Conservation (phyloP, 2,113 vertebrate genomes). For the Hippocampus guttulatus region DNA sequence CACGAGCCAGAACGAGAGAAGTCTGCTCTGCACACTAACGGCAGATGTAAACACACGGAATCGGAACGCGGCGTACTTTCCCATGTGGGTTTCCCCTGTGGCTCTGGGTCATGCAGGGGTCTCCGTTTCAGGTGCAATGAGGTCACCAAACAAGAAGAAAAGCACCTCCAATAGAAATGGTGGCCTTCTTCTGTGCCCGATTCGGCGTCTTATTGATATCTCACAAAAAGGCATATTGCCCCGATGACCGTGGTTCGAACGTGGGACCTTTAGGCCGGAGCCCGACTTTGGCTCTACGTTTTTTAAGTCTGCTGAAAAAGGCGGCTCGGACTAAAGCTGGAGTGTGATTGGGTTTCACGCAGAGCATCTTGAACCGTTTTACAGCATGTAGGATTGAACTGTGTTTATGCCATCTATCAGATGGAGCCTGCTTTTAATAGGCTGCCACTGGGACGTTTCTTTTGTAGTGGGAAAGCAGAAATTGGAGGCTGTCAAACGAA, state of each 20-base stretch:
- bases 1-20: not conserved
- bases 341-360: slow-evolving; percentile 38
- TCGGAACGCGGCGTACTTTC: slow-evolving; percentile 48
- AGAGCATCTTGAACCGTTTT: slow-evolving; percentile 46
- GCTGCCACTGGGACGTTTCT: not conserved
- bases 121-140: slow-evolving; percentile 64
- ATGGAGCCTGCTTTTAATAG: slow-evolving; percentile 24
- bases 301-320: slow-evolving; percentile 15
- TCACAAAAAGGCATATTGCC: slow-evolving; percentile 10
- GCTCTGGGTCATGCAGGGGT: slow-evolving; percentile 59
- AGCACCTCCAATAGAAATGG: slow-evolving; percentile 48
- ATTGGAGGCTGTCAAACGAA: slow-evolving; percentile 6
- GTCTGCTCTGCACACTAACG: not conserved
- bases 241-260: not conserved
- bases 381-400: slow-evolving; percentile 27
- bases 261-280: slow-evolving; percentile 9
- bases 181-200: slow-evolving; percentile 38
- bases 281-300: not conserved
- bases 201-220: slow-evolving; percentile 9
- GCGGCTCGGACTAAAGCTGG: slow-evolving; percentile 12
- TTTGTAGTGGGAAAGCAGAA: not conserved
- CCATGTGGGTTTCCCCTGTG: slow-evolving; percentile 44
- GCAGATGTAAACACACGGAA: slow-evolving; percentile 18
- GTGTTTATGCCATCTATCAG: slow-evolving; percentile 23
- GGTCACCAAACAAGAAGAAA: slow-evolving; percentile 58